Evolutionary conservation across 2,797 vertebrate genomes (phyloP).

Genomic region (Notamacropus eugenii): DNA sequence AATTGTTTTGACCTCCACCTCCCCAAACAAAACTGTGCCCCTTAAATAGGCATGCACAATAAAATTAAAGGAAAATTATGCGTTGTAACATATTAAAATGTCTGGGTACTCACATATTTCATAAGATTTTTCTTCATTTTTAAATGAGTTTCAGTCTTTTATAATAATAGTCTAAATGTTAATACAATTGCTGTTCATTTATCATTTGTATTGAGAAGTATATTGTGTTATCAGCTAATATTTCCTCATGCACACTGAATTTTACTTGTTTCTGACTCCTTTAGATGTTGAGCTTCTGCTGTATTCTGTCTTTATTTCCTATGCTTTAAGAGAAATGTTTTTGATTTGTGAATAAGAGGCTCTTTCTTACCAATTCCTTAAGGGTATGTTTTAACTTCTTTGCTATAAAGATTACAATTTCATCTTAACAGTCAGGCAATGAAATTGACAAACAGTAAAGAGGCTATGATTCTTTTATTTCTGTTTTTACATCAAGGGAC

Average conservation of each 20-base stretch:
- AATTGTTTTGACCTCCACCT: background rate
- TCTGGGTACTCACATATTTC: background rate
- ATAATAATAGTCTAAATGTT: background rate
- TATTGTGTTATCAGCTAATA: background rate
- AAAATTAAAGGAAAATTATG: background rate
- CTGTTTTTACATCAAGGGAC: conserved; percentile 29
- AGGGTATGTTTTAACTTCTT: conserved; percentile 45
- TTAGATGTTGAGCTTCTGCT: conserved; percentile 36
- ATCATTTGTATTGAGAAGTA: background rate
- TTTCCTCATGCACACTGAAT: background rate
- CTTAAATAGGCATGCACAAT: background rate
- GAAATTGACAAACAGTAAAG: conserved; percentile 40
- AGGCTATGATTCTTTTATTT: conserved; percentile 30
- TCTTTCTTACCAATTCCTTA: conserved; percentile 25
- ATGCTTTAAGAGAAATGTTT: background rate
- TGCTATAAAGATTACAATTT: conserved; percentile 18
- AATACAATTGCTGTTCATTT: background rate
- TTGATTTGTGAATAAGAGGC: conserved; percentile 27
- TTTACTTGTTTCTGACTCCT: background rate
- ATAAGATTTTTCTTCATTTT: background rate
- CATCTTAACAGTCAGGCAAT: background rate
- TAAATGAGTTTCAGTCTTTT: background rate
- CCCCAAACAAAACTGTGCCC: background rate
- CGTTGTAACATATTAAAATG: background rate
- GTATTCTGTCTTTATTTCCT: background rate